Evolutionary conservation across 1,140 invertebrate species (phyloP), one percentile per base, ranked within the genome.

Genomic region (Drosophila cardini): DNA sequence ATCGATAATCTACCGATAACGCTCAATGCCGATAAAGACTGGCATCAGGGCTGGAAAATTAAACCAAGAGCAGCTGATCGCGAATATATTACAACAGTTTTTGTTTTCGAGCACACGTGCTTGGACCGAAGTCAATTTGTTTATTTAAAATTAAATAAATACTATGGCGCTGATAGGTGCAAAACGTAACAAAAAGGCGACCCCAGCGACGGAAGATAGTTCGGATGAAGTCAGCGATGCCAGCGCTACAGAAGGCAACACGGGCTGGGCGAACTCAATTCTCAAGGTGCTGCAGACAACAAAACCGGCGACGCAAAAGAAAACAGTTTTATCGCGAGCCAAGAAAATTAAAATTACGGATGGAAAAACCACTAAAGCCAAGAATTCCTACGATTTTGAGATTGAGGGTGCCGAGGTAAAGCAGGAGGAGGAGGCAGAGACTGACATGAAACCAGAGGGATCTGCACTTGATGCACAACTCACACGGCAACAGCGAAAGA

Each of bases 321-420:
- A 63, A 16, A 70, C 57, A 0, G 61, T 84, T n/a, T 30, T 89
- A 0, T 71, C 77, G 1, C 71, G 84, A 0, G 84, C 77, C 1
- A 89, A 89, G 21, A 75, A 68, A 8, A 10, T 61, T 2, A 68
- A 53, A 9, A 8, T 15, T 0, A 36, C 42, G 2, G 11, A 16
- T 42, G 18, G 13, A 3, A 15, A 61, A n/a, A 55, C 34, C 9
- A 11, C 45, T 7, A 56, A 42, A 32, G 26, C n/a, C 1, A 32
- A 73, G 50, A 52, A 53, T 15, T 40, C 42, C 21, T 91, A 80
- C 50, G 93, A 94, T 89, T 92, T 94, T 40, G 93, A 94, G 72
- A 91, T 92, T 4, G 90, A 92, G 5, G 91, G 93, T 58, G 92
- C 91, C 6, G 81, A 93, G 72, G 78, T 93, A 72, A 93, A 94